Base-by-base conservation (phyloP, 1,140 invertebrate genomes). In the Orius insidiosus region DNA sequence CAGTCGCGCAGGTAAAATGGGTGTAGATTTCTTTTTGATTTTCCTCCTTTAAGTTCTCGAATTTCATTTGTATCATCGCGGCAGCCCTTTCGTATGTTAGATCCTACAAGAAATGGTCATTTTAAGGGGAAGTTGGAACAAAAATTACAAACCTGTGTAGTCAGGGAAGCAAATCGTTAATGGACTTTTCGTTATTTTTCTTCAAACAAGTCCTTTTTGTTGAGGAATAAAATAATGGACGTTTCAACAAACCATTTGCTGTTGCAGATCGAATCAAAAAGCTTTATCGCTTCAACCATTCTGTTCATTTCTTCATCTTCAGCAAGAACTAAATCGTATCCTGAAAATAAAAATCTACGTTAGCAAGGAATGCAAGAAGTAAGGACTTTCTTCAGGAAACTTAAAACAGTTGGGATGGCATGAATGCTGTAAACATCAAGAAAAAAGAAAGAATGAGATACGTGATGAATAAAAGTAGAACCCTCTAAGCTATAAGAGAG, bases 191-290 rank as follows among this genome's bases (percentile, higher is more conserved):
- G 68, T 71, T 54, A 90, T 92, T 67, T 90, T 90, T 90, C 86
- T 59, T 92, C 86, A 62, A 96, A 96, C 44, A 96, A 69, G 75
- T 96, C 92, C 63, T 94, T 94, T 59, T 96, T 96, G 65, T 96
- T 96, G 16, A 96, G 68, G 64, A 96, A 96, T 39, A 96, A 69
- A 59, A 95, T 95, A 52, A 95, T 95, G n/a, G 89, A 94, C 10
- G 92, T 95, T 56, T 95, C 88, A 43, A 88, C 84, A 62, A 95
- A 95, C 90, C 90, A 96, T 67, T 95, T 95, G 62, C 90, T 94
- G 66, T 95, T 95, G 63, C 92, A 96, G 59, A 96, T 96, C 2
- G 83, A 86, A 67, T 96, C 92, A 65, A 95, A 95, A 24, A 95
- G 65, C 61, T 94, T 94, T 68, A 95, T 76, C 38, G 85, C 90